Percentiles rank a stretch among this genome's conserved stretches.
Conservation (phyloP, 2,888 invertebrate species). For the Dynastes tityus region DNA sequence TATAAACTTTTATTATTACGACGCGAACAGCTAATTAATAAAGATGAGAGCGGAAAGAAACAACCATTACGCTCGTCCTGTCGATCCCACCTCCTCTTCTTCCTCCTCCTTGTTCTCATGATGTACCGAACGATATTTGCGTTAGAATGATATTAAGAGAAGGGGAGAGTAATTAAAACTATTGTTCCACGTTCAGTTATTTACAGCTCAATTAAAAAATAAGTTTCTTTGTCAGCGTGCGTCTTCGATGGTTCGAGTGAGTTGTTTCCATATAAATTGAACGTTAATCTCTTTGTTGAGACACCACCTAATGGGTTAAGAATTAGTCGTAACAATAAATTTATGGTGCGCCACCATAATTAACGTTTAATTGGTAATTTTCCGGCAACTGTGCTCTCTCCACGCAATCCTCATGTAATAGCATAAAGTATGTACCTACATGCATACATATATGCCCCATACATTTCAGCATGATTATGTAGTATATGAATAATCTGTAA, state of each 20-base stretch:
- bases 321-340: slow-evolving; percentile 48
- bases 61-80: neutral
- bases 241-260: slow-evolving; percentile 39
- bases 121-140: slow-evolving; percentile 19
- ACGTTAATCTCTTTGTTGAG: slow-evolving; percentile 52
- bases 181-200: slow-evolving; percentile 44
- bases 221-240: slow-evolving; percentile 45
- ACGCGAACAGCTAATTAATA: slow-evolving; percentile 38
- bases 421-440: slow-evolving; percentile 5
- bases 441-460: neutral
- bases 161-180: slow-evolving; percentile 37
- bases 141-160: slow-evolving; percentile 17
- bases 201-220: slow-evolving; percentile 51
- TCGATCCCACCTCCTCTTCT: neutral
- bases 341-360: slow-evolving; percentile 31
- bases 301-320: slow-evolving; percentile 52
- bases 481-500: slow-evolving; percentile 14
- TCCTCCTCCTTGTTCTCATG: neutral
- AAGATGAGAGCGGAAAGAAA: slow-evolving; percentile 26
- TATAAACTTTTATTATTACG: slow-evolving; percentile 39
- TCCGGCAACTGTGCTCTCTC: slow-evolving; percentile 32
- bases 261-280: slow-evolving; percentile 56
- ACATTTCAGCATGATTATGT: slow-evolving; percentile 9
- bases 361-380: slow-evolving; percentile 46
- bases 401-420: slow-evolving; percentile 4